Base-by-base conservation (phyloP, 2,797 vertebrate species). In the Acipenser oxyrinchus region DNA sequence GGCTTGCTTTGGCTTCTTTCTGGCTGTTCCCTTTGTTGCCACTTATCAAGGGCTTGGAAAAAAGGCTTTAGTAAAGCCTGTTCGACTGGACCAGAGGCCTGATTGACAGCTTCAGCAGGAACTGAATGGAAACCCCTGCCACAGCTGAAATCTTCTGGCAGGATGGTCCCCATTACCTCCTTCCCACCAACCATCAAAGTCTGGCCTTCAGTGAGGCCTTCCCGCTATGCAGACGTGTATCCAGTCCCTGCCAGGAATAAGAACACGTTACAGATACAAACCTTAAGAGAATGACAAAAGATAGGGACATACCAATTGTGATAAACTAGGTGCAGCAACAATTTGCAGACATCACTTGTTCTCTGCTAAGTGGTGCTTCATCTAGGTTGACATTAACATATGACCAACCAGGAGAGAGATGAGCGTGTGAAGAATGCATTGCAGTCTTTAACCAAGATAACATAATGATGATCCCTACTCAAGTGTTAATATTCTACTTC, bases 121-220 rank as follows among this genome's bases (percentile, higher is more conserved):
- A 78, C 74, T 7, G 85, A 84, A 65, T 94, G 93, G 80, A 99
- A 99, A 81, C 96, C 98, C 9, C 88, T 90, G 49, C 96, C 96
- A 64, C 83, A 95, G 75, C 72, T 85, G 49, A 92, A 99, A 77
- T 97, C 92, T 49, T 94, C 91, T 6, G 86, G 73, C 15, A 92
- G 88, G 72, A 99, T 89, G 23, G 86, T 2, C 49, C 90, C 89
- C 92, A 95, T 92, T 73, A 99, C 90, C 86, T 98, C 95, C 84
- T 99, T 99, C 68, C 94, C 94, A 37, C 94, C 93, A 70, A 98
- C 81, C 86, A 87, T 90, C 70, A 99, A 80, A 37, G 91, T 93
- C 71, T 97, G 89, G 63, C 95, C 95, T 75, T 98, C 94, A 50
- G 75, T 84, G 67, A 97, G 85, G 49, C 86, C 88, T 70, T 92